phyloP scores from a whole-genome alignment of 2,888 invertebrate genomes.

The Halocaridina rubra region DNA sequence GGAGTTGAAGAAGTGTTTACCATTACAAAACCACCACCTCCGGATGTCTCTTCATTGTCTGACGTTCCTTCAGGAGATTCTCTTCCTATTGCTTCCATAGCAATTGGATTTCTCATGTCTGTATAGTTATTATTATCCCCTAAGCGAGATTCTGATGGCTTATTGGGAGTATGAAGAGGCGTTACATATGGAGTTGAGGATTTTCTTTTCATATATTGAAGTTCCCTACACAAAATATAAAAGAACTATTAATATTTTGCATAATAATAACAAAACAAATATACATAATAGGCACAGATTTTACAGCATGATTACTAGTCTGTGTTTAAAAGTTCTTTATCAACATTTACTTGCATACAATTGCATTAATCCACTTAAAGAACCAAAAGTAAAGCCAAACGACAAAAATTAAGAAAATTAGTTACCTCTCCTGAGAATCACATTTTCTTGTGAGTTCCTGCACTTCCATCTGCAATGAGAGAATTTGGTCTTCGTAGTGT shows the following conservation, averaged over 20 bases:
- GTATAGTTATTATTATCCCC: neutral
- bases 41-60: conserved; percentile 29
- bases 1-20: neutral
- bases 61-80: conserved; percentile 45
- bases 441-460: conserved; percentile 70
- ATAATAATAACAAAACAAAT: too few relatives aligned
- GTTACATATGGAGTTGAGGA: conserved; percentile 34
- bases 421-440: conserved; percentile 65
- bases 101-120: neutral
- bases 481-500: conserved; percentile 66
- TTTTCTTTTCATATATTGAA: conserved; percentile 21
- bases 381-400: too few relatives aligned
- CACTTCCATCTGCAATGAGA: conserved; percentile 74
- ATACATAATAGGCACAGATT: too few relatives aligned
- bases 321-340: too few relatives aligned
- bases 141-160: neutral
- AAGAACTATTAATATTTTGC: too few relatives aligned
- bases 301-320: too few relatives aligned
- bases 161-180: neutral
- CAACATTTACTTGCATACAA: too few relatives aligned
- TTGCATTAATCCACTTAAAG: too few relatives aligned
- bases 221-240: too few relatives aligned
- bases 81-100: conserved; percentile 13
- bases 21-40: conserved; percentile 22
- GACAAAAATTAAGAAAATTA: conserved; percentile 15